Base-by-base conservation (phyloP, 2,888 invertebrate species). In the Ormyrus labotus region DNA sequence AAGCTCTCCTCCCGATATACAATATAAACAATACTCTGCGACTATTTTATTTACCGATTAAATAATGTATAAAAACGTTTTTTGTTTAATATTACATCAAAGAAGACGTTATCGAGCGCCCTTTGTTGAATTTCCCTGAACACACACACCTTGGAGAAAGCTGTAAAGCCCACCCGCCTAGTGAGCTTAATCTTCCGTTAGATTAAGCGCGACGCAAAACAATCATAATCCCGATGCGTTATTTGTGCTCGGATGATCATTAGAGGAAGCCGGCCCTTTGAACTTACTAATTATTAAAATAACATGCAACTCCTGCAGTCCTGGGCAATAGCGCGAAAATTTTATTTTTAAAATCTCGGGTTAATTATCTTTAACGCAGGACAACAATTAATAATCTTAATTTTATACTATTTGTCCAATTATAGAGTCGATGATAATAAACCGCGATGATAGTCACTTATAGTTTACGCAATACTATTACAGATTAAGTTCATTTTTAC, bases 171-270 rank as follows among this genome's bases (percentile, higher is more conserved):
- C 13, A 58, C 3, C 51, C 70, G 11, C 60, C 58, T 50, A 2
- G 19, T 61, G 58, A 61, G 11, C 51, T 71, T 71, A 71, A 58
- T 71, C 58, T 71, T 71, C 57, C 51, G 48, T 60, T 58, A 71
- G 60, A 60, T 71, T 58, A 71, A 71, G 71, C 47, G 34, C 71
- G 47, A 10, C 47, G 13, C 50, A 71, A 71, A 71, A 60, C 48
- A 58, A 60, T 71, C 60, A 58, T n/a, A 34, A 67, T 51, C 47
- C 47, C 9, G 34, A 51, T 34, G 9, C 67, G 67, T 67, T 13
- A 50, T 67, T 51, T 67, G 55, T 51, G 55, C 61, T 51, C 19
- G 51, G 51, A 0, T 34, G 55, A 67, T 67, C 51, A 67, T 67
- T 67, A 51, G 19, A 55, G 51, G 9, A 34, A 9, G 45, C 8